A percentile compares a stretch with the other conserved stretches of the same genome.
Conservation (phyloP, 2,113 vertebrate species). For the Cepphus grylle region DNA sequence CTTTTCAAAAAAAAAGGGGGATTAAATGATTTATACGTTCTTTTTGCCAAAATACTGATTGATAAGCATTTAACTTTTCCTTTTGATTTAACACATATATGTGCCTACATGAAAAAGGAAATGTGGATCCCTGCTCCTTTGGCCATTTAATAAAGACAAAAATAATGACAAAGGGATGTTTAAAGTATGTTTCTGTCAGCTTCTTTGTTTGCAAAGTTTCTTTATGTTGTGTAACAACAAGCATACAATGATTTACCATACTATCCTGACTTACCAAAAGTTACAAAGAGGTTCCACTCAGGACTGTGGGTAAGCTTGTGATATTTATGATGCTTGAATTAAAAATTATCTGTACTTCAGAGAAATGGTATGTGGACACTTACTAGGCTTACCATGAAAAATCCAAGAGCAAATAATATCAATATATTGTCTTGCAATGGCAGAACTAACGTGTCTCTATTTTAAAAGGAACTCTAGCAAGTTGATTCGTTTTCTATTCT, state of each 20-base stretch:
- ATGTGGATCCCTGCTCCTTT: not conserved
- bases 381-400: not conserved
- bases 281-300: not conserved
- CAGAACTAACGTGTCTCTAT: not conserved
- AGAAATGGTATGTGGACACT: not conserved
- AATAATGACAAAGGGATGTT: not conserved
- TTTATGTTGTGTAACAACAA: not conserved
- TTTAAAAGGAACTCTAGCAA: not conserved
- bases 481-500: not conserved
- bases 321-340: not conserved
- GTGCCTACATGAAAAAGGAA: not conserved
- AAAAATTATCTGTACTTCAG: not conserved
- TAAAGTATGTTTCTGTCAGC: not conserved
- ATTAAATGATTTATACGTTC: not conserved
- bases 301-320: not conserved
- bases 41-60: not conserved
- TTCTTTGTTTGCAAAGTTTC: not conserved
- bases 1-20: rapidly evolving
- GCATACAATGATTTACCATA: not conserved
- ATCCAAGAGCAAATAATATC: not conserved
- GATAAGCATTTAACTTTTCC: not conserved
- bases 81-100: not conserved
- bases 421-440: not conserved
- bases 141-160: not conserved
- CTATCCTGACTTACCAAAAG: not conserved